Conservation (phyloP, 2,113 vertebrate species). For the Bagarius yarrelli region DNA sequence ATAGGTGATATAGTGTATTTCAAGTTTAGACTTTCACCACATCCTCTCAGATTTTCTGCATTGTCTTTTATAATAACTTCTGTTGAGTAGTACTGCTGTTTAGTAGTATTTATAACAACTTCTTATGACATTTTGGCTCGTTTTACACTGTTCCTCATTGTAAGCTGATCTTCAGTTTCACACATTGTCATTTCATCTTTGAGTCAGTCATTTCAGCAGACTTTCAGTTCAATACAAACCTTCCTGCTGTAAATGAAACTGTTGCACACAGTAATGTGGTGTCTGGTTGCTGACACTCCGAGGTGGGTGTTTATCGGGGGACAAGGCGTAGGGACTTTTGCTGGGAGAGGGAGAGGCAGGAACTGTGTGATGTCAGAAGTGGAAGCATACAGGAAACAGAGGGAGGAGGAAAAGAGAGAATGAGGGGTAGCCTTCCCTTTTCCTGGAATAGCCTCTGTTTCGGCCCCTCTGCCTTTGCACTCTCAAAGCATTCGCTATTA, state of each 20-base stretch:
- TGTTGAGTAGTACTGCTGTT: no score
- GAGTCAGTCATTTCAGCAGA: not conserved
- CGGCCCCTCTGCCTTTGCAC: constrained; percentile 20
- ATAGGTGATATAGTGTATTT: no score
- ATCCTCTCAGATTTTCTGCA: no score
- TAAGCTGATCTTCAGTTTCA: not conserved
- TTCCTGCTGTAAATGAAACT: not conserved
- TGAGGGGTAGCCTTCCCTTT: constrained; percentile 52
- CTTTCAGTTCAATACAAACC: not conserved
- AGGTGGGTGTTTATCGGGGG: constrained; percentile 24
- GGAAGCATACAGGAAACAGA: constrained; percentile 63
- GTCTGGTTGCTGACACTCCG: not conserved
- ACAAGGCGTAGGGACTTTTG: constrained; percentile 35
- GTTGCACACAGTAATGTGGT: not conserved
- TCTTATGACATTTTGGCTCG: not conserved
- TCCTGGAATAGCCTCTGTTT: constrained; percentile 52
- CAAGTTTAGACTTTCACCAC: no score
- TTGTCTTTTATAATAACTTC: no score
- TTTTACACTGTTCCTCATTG: not conserved
- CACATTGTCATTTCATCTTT: not conserved
- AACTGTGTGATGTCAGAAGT: constrained; percentile 68
- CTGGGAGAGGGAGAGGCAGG: constrained; percentile 53
- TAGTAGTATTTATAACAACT: no score
- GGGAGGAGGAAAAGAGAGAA: constrained; percentile 52
- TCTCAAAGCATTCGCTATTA: constrained; percentile 22